Conservation (phyloP, 2,888 invertebrate genomes). For the Neuroscelio doddi region DNA sequence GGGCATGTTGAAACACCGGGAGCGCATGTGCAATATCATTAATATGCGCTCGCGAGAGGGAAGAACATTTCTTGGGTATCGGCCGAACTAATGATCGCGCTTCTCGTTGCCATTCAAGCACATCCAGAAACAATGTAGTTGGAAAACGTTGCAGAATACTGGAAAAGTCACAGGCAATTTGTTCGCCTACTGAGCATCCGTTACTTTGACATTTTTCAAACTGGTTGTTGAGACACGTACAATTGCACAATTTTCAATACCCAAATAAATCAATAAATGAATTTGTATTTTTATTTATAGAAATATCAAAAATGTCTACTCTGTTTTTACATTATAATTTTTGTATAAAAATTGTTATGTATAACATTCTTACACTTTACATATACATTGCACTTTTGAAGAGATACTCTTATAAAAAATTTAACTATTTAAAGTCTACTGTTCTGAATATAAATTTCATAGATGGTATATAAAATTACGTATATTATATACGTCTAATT, state of each 20-base stretch:
- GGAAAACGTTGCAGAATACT: slow-evolving; percentile 2
- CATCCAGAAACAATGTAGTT: slow-evolving; percentile 5
- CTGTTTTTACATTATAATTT: no score
- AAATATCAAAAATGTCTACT: no score
- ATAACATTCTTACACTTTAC: no score
- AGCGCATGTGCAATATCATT: slow-evolving; percentile 49
- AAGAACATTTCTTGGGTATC: slow-evolving; percentile 25
- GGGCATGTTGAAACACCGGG: slow-evolving; percentile 42
- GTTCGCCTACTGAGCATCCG: neutral
- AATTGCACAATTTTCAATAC: slow-evolving; percentile 3
- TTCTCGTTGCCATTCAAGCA: slow-evolving; percentile 12
- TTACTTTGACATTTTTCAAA: no score
- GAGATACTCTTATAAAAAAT: no score
- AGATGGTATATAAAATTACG: no score
- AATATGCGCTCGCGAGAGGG: slow-evolving; percentile 39
- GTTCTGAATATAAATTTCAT: no score
- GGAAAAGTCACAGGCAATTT: slow-evolving; percentile 2
- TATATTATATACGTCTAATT: no score
- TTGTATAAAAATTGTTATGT: no score
- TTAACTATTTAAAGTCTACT: no score
- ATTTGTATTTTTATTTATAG: no score
- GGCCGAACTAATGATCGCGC: slow-evolving; percentile 1
- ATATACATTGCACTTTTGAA: no score
- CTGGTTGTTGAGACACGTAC: neutral
- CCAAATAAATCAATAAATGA: slow-evolving; percentile 7